These are phyloP conservation scores for Agrochola macilenta DNA, from an alignment of 2,888 invertebrate species.

Conservation along the genomic window DNA sequence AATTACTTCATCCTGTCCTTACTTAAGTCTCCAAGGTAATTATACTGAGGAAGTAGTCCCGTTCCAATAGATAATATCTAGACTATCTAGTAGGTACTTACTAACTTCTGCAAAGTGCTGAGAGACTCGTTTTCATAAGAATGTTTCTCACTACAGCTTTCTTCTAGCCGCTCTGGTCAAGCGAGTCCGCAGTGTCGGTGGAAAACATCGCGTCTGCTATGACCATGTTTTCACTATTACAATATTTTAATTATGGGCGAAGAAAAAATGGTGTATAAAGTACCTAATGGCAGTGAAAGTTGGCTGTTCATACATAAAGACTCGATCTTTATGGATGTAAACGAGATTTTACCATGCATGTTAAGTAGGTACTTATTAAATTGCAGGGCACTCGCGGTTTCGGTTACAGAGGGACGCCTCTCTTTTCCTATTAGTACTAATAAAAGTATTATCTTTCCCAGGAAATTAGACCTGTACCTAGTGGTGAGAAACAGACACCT, in stretches of 20 bases:
- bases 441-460: neutral
- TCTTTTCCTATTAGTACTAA: conserved; percentile 7
- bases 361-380: conserved; percentile 1
- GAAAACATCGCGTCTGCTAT: conserved; percentile 60
- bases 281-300: conserved; percentile 29
- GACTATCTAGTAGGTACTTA: conserved; percentile 12
- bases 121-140: conserved; percentile 70
- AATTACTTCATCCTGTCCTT: conserved; percentile 38
- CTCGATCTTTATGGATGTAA: conserved; percentile 5
- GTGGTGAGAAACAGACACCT: neutral
- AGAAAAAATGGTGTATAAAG: conserved; percentile 12
- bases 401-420: neutral
- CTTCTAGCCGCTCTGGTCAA: conserved; percentile 65
- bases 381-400: conserved; percentile 19
- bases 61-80: conserved; percentile 53
- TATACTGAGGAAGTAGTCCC: conserved; percentile 56
- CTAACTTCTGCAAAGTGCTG: conserved; percentile 36
- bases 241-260: conserved; percentile 47
- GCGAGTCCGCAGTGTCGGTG: conserved; percentile 57
- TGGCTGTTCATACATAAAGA: conserved; percentile 7
- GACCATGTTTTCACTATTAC: conserved; percentile 64
- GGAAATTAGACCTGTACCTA: neutral
- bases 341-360: neutral
- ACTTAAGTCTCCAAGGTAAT: conserved; percentile 31
- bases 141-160: conserved; percentile 69